Conservation (phyloP, 2,888 invertebrate species). For the Ophion ventricosus region DNA sequence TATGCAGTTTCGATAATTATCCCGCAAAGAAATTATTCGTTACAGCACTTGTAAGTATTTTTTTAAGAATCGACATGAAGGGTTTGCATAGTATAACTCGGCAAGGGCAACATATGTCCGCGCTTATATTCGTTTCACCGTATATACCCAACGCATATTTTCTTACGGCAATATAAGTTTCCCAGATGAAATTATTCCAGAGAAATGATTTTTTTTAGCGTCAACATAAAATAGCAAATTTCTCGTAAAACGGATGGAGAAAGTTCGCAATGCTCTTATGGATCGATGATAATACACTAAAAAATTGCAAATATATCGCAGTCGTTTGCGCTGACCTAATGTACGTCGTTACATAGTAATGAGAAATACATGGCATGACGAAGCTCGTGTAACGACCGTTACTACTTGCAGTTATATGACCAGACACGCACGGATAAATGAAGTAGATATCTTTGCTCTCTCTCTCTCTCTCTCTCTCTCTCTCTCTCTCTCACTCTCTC, state of each 20-base stretch:
- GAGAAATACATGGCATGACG: constrained; percentile 6
- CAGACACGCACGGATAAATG: constrained; percentile 52
- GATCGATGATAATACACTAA: not conserved
- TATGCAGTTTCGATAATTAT: too few relatives aligned
- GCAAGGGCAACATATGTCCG: too few relatives aligned
- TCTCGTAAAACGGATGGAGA: not conserved
- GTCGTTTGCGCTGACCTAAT: constrained; percentile 25
- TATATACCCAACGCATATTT: too few relatives aligned
- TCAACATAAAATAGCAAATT: not conserved
- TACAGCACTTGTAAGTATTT: too few relatives aligned
- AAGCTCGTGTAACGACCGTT: constrained; percentile 50
- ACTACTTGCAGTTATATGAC: constrained; percentile 56
- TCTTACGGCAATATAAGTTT: too few relatives aligned
- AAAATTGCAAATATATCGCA: not conserved
- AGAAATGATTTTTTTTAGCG: too few relatives aligned
- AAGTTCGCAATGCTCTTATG: not conserved
- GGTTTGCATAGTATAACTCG: too few relatives aligned
- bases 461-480: constrained; percentile 8
- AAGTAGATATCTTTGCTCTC: constrained; percentile 1
- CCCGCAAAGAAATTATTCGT: too few relatives aligned
- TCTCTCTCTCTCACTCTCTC: not conserved
- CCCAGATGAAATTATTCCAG: too few relatives aligned
- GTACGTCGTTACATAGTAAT: constrained; percentile 17
- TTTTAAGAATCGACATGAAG: too few relatives aligned
- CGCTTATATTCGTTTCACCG: too few relatives aligned